Evolutionary conservation across 2,888 invertebrate species (phyloP).

Genomic region (Acrobasis repandana): DNA sequence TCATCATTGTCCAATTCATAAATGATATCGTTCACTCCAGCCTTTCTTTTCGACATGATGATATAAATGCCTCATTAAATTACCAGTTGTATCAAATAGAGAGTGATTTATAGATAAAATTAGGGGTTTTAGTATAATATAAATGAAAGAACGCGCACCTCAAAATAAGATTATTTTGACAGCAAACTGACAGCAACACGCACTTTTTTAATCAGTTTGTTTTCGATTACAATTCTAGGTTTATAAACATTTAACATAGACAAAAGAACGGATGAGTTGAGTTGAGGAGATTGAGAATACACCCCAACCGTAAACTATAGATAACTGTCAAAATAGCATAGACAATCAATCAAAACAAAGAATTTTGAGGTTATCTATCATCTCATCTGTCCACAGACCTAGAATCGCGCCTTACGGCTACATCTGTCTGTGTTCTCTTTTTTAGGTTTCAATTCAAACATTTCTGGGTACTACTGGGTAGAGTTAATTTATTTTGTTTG

Average conservation of each 20-base stretch:
- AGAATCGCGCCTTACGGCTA: too few species aligned
- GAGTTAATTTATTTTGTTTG: too few species aligned
- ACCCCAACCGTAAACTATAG: neutral
- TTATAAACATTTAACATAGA: too few species aligned
- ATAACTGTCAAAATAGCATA: neutral
- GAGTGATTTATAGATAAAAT: neutral
- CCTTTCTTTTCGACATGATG: slow-evolving; percentile 73
- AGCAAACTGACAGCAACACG: slow-evolving; percentile 11
- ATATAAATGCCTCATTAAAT: slow-evolving; percentile 24
- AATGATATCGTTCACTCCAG: slow-evolving; percentile 72
- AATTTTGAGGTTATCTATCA: neutral
- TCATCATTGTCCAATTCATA: slow-evolving; percentile 79
- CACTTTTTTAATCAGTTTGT: neutral
- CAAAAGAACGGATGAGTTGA: too few species aligned
- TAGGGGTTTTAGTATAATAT: neutral
- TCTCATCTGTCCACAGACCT: too few species aligned
- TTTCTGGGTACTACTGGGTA: too few species aligned
- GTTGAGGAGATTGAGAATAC: too few species aligned
- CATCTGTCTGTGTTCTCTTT: too few species aligned
- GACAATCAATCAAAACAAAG: neutral
- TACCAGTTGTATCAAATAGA: neutral
- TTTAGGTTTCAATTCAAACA: too few species aligned
- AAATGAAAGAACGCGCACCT: slow-evolving; percentile 5
- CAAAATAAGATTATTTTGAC: slow-evolving; percentile 30
- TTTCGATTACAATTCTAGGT: too few species aligned